Conservation (phyloP, 2,113 vertebrate species). For the Cyanoderma ruficeps region DNA sequence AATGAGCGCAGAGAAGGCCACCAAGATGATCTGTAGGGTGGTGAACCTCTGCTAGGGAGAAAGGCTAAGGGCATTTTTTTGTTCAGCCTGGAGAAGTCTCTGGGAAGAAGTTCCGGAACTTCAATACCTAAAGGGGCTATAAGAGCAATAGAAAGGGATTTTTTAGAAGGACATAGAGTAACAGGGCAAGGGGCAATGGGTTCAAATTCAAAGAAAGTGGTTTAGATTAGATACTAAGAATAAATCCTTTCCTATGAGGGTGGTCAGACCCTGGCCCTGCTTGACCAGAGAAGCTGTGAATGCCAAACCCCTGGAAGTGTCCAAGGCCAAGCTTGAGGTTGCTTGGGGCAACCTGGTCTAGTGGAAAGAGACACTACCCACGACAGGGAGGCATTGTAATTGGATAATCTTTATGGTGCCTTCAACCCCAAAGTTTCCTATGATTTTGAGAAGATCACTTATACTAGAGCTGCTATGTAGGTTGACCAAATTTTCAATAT, state of each 20-base stretch:
- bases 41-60: not conserved
- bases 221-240: not conserved
- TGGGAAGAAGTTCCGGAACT: not conserved
- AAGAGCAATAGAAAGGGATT: not conserved
- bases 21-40: not conserved
- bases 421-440: not conserved
- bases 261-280: not conserved
- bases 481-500: not conserved
- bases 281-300: not conserved
- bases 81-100: not conserved
- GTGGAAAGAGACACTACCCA: not conserved
- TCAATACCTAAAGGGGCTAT: too few species aligned
- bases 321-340: not conserved
- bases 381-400: accelerated
- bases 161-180: not conserved
- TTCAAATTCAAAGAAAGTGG: not conserved
- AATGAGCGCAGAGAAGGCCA: not conserved
- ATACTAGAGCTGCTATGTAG: not conserved
- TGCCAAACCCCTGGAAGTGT: too few species aligned
- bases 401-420: not conserved
- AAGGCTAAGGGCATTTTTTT: not conserved
- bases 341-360: too few species aligned
- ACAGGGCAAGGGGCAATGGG: not conserved
- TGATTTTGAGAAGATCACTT: not conserved
- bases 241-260: not conserved